These are phyloP conservation scores for Dynastes grantii DNA, from an alignment of 2,888 invertebrate genomes.

Conservation along the genomic window DNA sequence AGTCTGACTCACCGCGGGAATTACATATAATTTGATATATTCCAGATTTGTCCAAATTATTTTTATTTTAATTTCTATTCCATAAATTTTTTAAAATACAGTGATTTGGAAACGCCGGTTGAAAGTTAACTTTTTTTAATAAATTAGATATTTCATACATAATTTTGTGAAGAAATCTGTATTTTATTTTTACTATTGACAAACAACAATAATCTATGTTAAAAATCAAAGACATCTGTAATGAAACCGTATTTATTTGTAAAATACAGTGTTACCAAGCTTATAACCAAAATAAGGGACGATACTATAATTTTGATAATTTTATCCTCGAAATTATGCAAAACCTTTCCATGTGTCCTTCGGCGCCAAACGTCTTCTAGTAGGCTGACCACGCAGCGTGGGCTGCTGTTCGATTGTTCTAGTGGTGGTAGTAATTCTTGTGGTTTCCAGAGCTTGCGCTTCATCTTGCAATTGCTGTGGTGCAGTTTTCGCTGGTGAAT, in stretches of 20 bases:
- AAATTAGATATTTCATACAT: no score
- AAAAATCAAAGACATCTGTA: background rate
- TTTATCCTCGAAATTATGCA: slow-evolving; percentile 47
- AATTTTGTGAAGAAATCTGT: no score
- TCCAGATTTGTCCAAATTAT: no score
- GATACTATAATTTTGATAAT: slow-evolving; percentile 23
- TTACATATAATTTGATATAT: no score
- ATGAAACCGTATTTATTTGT: slow-evolving; percentile 6
- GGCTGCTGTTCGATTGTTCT: slow-evolving; percentile 31
- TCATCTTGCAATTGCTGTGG: slow-evolving; percentile 23
- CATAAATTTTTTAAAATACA: no score
- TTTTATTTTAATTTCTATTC: no score
- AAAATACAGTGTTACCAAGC: background rate
- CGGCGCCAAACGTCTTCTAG: slow-evolving; percentile 58
- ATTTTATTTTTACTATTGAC: no score
- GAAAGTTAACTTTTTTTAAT: no score
- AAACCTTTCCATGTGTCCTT: slow-evolving; percentile 65
- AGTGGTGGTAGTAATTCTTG: slow-evolving; percentile 47
- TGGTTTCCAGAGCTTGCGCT: slow-evolving; percentile 33
- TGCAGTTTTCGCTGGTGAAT: slow-evolving; percentile 57
- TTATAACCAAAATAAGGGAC: slow-evolving; percentile 12
- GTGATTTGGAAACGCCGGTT: no score
- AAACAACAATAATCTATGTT: no score
- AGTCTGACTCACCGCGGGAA: no score
- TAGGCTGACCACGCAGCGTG: slow-evolving; percentile 16